phyloP scores from a whole-genome alignment of 2,888 invertebrate genomes.

The Oxytorus armatus region DNA sequence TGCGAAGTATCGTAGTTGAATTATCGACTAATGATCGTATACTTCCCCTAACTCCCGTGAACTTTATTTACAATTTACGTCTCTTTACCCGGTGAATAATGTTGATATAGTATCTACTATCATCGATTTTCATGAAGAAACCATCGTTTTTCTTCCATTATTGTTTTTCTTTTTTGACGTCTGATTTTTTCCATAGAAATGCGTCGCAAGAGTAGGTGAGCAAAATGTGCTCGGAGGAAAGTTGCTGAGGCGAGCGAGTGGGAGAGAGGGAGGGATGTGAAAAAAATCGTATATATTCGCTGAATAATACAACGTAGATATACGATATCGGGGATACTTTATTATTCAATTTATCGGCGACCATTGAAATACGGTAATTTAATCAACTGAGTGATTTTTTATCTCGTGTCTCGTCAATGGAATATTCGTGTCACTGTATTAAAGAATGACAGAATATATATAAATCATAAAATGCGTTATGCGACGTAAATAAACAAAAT shows the following conservation, averaged over 20 bases:
- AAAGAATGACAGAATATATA: too few relatives aligned
- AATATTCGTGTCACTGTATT: background rate
- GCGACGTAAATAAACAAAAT: too few relatives aligned
- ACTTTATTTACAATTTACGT: background rate
- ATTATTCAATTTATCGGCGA: background rate
- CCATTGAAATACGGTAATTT: background rate
- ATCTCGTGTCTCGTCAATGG: background rate
- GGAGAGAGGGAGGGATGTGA: background rate
- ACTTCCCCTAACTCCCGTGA: background rate
- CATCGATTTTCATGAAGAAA: background rate
- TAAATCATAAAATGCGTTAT: background rate
- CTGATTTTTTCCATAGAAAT: background rate
- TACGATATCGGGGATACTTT: background rate
- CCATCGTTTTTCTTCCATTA: constrained; percentile 4
- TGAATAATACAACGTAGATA: constrained; percentile 6
- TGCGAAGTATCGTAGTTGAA: background rate
- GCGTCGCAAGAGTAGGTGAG: background rate
- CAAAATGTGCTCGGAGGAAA: constrained; percentile 6
- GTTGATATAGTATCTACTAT: background rate
- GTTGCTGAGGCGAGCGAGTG: background rate
- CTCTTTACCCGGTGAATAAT: background rate
- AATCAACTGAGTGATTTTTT: background rate
- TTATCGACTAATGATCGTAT: too few relatives aligned
- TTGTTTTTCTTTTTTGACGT: background rate
- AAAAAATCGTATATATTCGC: constrained; percentile 11